Evolutionary conservation across 1,140 invertebrate species (phyloP).

Genomic region (Drosophila repleta): DNA sequence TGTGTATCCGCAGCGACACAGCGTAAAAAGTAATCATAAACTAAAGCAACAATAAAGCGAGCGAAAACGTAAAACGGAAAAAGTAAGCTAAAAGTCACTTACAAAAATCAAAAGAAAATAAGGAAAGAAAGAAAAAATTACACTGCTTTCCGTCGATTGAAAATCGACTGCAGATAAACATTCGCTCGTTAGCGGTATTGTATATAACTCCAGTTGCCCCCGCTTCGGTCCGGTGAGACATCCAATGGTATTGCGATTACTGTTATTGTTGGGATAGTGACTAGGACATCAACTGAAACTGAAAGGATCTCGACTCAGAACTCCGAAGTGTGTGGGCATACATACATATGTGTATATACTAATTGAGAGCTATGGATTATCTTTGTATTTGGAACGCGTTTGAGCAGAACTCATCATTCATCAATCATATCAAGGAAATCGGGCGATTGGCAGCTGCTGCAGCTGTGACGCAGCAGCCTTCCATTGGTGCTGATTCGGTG

Average conservation of each 20-base stretch:
- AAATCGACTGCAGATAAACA: conserved; percentile 26
- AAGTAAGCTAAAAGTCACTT: conserved; percentile 55
- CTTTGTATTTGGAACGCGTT: conserved; percentile 70
- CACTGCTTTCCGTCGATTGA: conserved; percentile 26
- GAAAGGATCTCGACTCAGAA: conserved; percentile 13
- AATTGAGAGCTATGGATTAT: conserved; percentile 64
- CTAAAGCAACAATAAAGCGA: conserved; percentile 59
- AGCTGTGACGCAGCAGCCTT: conserved; percentile 19
- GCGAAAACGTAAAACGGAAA: conserved; percentile 61
- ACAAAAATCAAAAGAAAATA: conserved; percentile 31
- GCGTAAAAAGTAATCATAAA: conserved; percentile 71
- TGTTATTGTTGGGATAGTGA: conserved; percentile 6
- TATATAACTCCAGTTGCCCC: conserved; percentile 4
- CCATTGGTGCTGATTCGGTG: conserved; percentile 6
- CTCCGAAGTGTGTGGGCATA: too few relatives aligned
- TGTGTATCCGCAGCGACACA: conserved; percentile 59
- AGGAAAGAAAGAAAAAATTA: conserved; percentile 11
- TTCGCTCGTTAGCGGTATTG: conserved; percentile 33
- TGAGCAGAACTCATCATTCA: conserved; percentile 62
- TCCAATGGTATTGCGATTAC: conserved; percentile 10
- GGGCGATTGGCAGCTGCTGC: conserved; percentile 51
- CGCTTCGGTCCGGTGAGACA: conserved; percentile 13
- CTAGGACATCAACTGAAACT: conserved; percentile 27
- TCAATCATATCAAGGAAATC: conserved; percentile 69
- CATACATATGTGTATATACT: too few relatives aligned